Evolutionary conservation across 2,113 vertebrate genomes (phyloP).

Genomic region (Poeciliopsis occidentalis): DNA sequence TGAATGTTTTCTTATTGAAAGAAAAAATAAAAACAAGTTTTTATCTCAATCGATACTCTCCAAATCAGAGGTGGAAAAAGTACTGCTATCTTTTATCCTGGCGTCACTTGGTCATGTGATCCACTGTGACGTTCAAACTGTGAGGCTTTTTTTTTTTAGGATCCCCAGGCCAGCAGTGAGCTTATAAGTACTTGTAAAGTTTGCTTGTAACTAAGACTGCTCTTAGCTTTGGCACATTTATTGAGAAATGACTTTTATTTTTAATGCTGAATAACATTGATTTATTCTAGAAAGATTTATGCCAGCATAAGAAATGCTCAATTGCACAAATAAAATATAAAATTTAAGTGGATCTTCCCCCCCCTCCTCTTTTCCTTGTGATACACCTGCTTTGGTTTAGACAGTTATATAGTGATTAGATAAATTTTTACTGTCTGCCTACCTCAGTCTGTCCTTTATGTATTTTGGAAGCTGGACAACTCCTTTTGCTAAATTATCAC

Average conservation of each 20-base stretch:
- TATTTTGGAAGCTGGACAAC: conserved; percentile 75
- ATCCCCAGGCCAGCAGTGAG: no score
- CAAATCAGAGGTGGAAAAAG: no score
- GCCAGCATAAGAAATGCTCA: conserved; percentile 13
- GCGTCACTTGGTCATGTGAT: no score
- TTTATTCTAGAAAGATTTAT: conserved; percentile 27
- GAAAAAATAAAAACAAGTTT: no score
- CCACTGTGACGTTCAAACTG: no score
- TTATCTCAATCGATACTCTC: no score
- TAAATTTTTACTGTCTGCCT: conserved; percentile 61
- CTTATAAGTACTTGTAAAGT: no score
- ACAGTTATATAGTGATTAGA: conserved; percentile 69
- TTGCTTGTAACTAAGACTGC: no score
- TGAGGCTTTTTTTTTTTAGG: no score
- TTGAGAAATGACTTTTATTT: conserved; percentile 3
- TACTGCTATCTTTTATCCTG: no score
- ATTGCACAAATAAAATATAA: conserved; percentile 44
- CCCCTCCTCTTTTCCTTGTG: conserved; percentile 8
- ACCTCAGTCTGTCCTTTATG: conserved; percentile 69
- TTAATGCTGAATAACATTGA: conserved; percentile 15
- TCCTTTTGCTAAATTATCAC: conserved; percentile 69
- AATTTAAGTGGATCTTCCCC: conserved; percentile 30
- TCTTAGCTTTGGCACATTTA: conserved; percentile 4
- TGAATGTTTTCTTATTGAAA: no score
- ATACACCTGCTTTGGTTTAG: conserved; percentile 46